A percentile compares a stretch with the other conserved stretches of the same genome.
These are phyloP conservation scores for Napeogenes inachia DNA, from an alignment of 2,888 invertebrate genomes.

Conservation along the genomic window DNA sequence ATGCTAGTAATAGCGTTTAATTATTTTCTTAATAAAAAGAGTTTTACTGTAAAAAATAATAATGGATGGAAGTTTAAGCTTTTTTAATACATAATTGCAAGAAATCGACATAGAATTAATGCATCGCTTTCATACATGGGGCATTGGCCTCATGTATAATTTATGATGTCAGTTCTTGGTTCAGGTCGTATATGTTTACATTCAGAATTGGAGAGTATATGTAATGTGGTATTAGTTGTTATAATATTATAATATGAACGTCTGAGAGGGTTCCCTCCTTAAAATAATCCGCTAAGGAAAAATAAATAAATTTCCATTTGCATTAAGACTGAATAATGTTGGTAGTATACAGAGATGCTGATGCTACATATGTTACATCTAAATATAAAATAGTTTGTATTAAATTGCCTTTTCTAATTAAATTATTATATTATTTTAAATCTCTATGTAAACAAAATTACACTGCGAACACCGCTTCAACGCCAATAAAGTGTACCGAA, in stretches of 20 bases:
- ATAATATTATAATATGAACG: not conserved
- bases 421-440: not conserved
- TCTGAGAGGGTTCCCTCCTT: too few relatives aligned
- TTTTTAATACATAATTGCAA: too few relatives aligned
- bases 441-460: not conserved
- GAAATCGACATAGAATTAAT: not conserved
- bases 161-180: constrained; percentile 3
- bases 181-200: not conserved
- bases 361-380: too few relatives aligned
- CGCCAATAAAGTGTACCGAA: constrained; percentile 29
- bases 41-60: too few relatives aligned
- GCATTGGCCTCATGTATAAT: constrained; percentile 2
- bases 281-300: too few relatives aligned
- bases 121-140: constrained; percentile 1
- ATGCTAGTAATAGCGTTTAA: too few relatives aligned
- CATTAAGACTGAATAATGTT: too few relatives aligned
- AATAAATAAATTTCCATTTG: too few relatives aligned
- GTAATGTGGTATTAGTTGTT: not conserved
- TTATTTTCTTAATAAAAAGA: too few relatives aligned
- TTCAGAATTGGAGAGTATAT: constrained; percentile 5
- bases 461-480: constrained; percentile 18
- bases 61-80: too few relatives aligned
- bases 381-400: too few relatives aligned
- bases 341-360: too few relatives aligned
- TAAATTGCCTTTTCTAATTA: not conserved